Conservation (phyloP, 1,140 invertebrate species). For the Lethocerus indicus region DNA sequence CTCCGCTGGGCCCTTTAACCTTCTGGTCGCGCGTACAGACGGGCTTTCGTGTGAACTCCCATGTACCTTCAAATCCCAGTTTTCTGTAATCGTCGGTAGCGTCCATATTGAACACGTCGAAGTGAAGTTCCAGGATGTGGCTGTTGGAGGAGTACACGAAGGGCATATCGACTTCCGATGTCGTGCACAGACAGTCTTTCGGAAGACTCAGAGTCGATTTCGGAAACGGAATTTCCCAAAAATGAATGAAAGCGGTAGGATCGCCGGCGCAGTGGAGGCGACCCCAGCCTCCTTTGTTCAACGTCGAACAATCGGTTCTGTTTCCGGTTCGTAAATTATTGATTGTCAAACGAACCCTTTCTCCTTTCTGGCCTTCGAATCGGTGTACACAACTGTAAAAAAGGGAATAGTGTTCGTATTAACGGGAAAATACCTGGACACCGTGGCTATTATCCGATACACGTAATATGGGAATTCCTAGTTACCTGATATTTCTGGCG, state of each 20-base stretch:
- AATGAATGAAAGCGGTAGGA: conserved; percentile 27
- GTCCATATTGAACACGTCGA: conserved; percentile 63
- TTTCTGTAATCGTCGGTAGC: conserved; percentile 66
- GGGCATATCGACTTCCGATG: conserved; percentile 32
- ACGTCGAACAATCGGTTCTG: conserved; percentile 33
- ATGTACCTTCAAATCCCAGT: conserved; percentile 65
- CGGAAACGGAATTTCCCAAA: conserved; percentile 33
- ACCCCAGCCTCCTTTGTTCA: conserved; percentile 43
- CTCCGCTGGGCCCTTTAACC: conserved; percentile 55
- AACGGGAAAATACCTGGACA: neutral
- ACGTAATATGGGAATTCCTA: neutral
- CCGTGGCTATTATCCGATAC: neutral
- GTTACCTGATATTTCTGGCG: conserved; percentile 55
- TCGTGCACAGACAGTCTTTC: conserved; percentile 53
- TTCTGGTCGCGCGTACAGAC: conserved; percentile 43
- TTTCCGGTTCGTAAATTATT: conserved; percentile 40
- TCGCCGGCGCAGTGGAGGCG: conserved; percentile 50
- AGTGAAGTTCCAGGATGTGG: conserved; percentile 61
- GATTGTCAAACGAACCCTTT: conserved; percentile 50
- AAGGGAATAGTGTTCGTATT: conserved; percentile 6
- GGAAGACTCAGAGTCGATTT: conserved; percentile 39
- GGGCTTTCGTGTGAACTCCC: conserved; percentile 57
- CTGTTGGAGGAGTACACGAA: conserved; percentile 61
- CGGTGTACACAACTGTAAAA: conserved; percentile 61
- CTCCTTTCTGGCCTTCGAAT: conserved; percentile 62